Base-by-base conservation (phyloP, 2,888 invertebrate species). In the Lochmaea crataegi region DNA sequence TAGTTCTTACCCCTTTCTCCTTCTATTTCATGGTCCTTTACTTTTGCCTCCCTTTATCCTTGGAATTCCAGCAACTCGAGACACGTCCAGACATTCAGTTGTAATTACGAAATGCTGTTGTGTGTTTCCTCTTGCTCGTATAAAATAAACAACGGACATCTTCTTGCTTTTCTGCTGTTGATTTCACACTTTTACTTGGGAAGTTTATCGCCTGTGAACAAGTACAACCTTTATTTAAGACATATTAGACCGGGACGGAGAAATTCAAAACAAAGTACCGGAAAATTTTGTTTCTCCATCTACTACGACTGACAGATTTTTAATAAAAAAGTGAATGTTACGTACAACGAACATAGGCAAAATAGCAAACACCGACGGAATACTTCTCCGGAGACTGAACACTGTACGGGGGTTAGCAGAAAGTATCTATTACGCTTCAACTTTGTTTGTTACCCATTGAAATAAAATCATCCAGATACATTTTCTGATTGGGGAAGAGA, bases 51-150 rank as follows among this genome's bases (percentile, higher is more conserved):
- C 67, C 72, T 68, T 65, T 72, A 64, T 68, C 63, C 51, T 75
- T 81, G 84, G 84, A 84, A 85, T 85, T 80, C 82, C 80, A 84
- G 83, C 80, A 83, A 83, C 85, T 84, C 83, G 79, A 84, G 84
- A 84, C 85, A 84, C 84, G 84, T 84, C 83, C 85, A 84, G 84
- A 83, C 83, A 84, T 84, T 83, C 83, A 80, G 81, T 78, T 81
- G 84, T 84, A 84, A 85, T 84, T 85, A 84, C 83, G 77, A 80
- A 80, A 81, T 80, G 82, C 81, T 81, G 83, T 80, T 84, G 83
- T 83, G 82, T 82, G 81, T 82, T 83, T 82, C 81, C 81, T 79
- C 77, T 75, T 77, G 80, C 78, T 74, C 76, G 80, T 79, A 82
- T 83, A 83, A 81, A 83, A 83, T 83, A 83, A 83, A 83, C 82